Base-by-base conservation (phyloP, 2,888 invertebrate species). In the Leucophenga montana region DNA sequence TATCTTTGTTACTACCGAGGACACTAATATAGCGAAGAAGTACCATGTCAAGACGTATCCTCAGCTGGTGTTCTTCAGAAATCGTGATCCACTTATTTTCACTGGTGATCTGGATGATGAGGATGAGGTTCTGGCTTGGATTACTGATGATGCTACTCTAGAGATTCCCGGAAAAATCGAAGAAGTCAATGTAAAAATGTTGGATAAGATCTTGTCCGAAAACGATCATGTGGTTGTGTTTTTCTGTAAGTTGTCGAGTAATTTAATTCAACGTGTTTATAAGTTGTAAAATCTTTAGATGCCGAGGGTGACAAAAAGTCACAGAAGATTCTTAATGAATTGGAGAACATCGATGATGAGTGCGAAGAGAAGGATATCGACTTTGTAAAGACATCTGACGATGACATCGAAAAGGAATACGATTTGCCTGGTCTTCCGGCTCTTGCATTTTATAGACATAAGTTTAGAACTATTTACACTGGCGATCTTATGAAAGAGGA, bases 121-220 rank as follows among this genome's bases (percentile, higher is more conserved):
- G 89, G 96, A 97, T 85, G 95, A 96, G 87, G 96, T 97, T 0
- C 88, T 97, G 31, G 93, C 95, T 0, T 97, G 97, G 97, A 90
- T 97, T 54, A 96, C 96, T 0, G 96, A 96, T 85, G 96, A 97
- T 86, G 92, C 96, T 75, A 96, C 96, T 5, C 89, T 97, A 11
- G 95, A 97, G 89, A 95, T 96, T 83, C 96, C 96, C 8, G 97
- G 97, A 71, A 94, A 95, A 88, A 97, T 97, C 81, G 97, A 97
- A 87, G 97, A 97, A 89, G 96, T 97, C 48, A 97, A 97, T 85
- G 91, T 92, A 0, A 94, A 92, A 86, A 97, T 97, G 96, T 89
- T 97, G 86, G 96, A 97, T 83, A 96, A 96, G 86, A 94, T 97
- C 77, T 90, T 97, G 73, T 92, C 94, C 72, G 95, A 95, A 87